Percentiles rank a stretch among this genome's conserved stretches.
Evolutionary conservation across 2,113 vertebrate species (phyloP).

Genomic region (Seriola quinqueradiata): DNA sequence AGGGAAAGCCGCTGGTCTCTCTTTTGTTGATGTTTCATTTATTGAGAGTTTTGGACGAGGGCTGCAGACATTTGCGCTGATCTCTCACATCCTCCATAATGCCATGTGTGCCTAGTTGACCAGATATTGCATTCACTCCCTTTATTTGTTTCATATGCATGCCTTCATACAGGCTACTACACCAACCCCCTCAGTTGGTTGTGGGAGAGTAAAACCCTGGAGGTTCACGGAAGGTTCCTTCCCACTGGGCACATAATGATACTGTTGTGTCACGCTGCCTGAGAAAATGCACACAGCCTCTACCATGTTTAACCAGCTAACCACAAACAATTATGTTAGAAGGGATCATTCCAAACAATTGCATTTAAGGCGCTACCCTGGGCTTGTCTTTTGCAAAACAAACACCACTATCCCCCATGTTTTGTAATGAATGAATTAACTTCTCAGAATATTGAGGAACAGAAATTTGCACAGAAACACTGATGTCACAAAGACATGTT

Average conservation of each 20-base stretch:
- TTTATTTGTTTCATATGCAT: constrained; percentile 81
- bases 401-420: constrained; percentile 33
- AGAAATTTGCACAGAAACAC: constrained; percentile 5
- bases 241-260: constrained; percentile 83
- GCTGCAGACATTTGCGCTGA: constrained; percentile 76
- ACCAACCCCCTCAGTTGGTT: constrained; percentile 53
- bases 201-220: constrained; percentile 77
- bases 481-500: constrained; percentile 25
- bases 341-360: constrained; percentile 70
- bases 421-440: constrained; percentile 51
- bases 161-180: constrained; percentile 64
- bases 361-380: constrained; percentile 62
- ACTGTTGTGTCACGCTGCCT: constrained; percentile 80
- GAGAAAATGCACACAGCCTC: constrained; percentile 78
- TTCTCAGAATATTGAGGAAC: constrained; percentile 28
- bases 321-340: constrained; percentile 77
- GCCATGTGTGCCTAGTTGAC: constrained; percentile 74
- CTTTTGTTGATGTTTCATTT: constrained; percentile 84
- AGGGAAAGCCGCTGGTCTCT: constrained; percentile 76
- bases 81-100: constrained; percentile 81
- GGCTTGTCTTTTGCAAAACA: constrained; percentile 58
- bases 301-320: constrained; percentile 75
- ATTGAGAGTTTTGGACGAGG: constrained; percentile 78
- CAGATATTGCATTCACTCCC: constrained; percentile 77
- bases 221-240: constrained; percentile 79